phyloP scores from a whole-genome alignment of 2,113 vertebrate species.

The Spizaetus ornatus region DNA sequence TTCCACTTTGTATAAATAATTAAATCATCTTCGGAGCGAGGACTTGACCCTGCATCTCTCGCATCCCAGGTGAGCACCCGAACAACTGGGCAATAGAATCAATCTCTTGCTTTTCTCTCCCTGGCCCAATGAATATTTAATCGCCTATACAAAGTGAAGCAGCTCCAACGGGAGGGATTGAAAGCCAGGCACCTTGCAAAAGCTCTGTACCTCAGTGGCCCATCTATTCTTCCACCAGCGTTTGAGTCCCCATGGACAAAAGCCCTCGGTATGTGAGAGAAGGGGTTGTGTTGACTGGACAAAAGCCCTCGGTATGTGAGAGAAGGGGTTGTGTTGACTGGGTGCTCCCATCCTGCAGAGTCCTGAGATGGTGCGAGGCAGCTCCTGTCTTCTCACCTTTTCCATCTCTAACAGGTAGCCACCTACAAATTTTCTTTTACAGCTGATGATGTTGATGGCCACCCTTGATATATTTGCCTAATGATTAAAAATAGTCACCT shows the following conservation, averaged over 20 bases:
- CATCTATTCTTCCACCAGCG: background rate
- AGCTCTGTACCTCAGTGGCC: background rate
- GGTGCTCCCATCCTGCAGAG: background rate
- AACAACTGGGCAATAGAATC: constrained; percentile 56
- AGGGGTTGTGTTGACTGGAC: background rate
- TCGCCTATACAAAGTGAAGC: background rate
- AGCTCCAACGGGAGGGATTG: background rate
- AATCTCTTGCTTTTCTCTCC: constrained; percentile 47
- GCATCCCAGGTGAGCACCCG: background rate
- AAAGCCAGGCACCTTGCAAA: background rate
- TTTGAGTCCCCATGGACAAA: background rate
- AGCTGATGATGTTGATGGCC: background rate
- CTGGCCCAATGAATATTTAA: constrained; percentile 54
- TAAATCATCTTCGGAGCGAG: background rate
- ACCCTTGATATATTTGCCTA: background rate
- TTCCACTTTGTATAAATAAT: constrained; percentile 53
- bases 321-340: background rate
- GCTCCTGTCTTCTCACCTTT: background rate
- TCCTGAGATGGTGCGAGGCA: background rate
- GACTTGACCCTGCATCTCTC: constrained; percentile 28
- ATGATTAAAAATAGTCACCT: background rate
- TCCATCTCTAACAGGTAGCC: accelerated
- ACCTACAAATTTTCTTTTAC: background rate
- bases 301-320: background rate
- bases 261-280: background rate